Evolutionary conservation across 2,888 invertebrate species (phyloP).

Genomic region (Drosophila prostipennis): DNA sequence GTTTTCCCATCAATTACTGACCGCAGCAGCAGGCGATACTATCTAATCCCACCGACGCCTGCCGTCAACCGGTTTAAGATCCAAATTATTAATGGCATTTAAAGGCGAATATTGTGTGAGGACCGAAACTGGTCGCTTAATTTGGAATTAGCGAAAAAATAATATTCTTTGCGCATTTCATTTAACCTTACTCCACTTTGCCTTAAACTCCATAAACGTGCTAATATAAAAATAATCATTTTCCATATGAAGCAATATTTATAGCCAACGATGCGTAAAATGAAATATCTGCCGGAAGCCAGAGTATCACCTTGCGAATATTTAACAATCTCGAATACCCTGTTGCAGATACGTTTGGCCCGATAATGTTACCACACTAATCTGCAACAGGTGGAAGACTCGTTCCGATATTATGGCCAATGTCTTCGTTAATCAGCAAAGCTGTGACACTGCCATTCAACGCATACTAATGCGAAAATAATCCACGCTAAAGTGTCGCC

Average conservation of each 20-base stretch:
- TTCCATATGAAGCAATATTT: neutral
- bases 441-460: constrained; percentile 13
- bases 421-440: constrained; percentile 7
- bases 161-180: constrained; percentile 11
- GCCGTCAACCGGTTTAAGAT: constrained; percentile 22
- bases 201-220: constrained; percentile 8
- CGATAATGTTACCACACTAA: constrained; percentile 18
- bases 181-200: constrained; percentile 21
- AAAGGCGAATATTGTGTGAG: constrained; percentile 11
- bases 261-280: constrained; percentile 2
- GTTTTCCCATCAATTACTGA: constrained; percentile 31
- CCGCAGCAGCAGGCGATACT: constrained; percentile 7
- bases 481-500: constrained; percentile 9
- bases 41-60: constrained; percentile 42
- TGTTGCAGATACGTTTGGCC: constrained; percentile 17
- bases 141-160: constrained; percentile 3
- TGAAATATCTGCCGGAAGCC: constrained; percentile 15
- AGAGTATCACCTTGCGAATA: neutral
- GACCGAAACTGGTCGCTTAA: constrained; percentile 12
- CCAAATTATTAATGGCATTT: constrained; percentile 28
- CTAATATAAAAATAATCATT: constrained; percentile 3
- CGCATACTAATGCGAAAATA: constrained; percentile 30
- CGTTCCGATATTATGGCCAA: constrained; percentile 6
- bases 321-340: constrained; percentile 22
- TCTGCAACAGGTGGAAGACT: constrained; percentile 29